Percentiles rank a stretch among this genome's conserved stretches.
Conservation (phyloP, 2,888 invertebrate genomes). For the Dicyrtoma fusca region DNA sequence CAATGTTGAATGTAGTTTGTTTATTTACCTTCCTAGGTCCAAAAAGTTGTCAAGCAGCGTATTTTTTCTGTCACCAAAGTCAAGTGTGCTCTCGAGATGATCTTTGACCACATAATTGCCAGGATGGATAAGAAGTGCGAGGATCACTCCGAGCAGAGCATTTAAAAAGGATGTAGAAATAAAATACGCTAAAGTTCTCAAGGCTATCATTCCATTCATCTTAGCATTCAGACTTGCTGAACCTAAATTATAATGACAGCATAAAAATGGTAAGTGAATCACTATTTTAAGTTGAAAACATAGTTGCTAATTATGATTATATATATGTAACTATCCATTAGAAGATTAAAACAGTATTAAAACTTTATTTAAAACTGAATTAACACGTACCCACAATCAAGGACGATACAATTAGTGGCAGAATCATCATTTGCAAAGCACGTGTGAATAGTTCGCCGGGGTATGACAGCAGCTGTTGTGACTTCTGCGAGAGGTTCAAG, state of each 20-base stretch:
- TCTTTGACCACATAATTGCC: constrained; percentile 67
- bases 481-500: constrained; percentile 33
- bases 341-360: too few relatives aligned
- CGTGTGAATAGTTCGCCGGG: constrained; percentile 91
- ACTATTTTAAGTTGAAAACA: too few relatives aligned
- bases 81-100: constrained; percentile 59
- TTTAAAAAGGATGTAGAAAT: constrained; percentile 79
- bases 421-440: constrained; percentile 81
- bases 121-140: constrained; percentile 76
- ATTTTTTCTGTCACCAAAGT: constrained; percentile 65
- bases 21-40: constrained; percentile 78
- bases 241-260: constrained; percentile 62
- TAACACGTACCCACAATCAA: constrained; percentile 71
- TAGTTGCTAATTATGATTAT: too few relatives aligned
- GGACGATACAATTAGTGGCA: constrained; percentile 85
- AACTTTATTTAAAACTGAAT: too few relatives aligned
- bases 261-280: background rate
- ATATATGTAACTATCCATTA: too few relatives aligned
- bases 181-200: constrained; percentile 80
- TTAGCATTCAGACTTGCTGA: constrained; percentile 83
- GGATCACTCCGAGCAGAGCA: constrained; percentile 73
- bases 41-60: constrained; percentile 82
- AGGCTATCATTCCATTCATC: constrained; percentile 82
- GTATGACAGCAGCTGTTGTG: constrained; percentile 71
- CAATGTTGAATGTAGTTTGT: too few relatives aligned